Conservation (phyloP, 2,888 invertebrate genomes). For the Ophion obscuratus region DNA sequence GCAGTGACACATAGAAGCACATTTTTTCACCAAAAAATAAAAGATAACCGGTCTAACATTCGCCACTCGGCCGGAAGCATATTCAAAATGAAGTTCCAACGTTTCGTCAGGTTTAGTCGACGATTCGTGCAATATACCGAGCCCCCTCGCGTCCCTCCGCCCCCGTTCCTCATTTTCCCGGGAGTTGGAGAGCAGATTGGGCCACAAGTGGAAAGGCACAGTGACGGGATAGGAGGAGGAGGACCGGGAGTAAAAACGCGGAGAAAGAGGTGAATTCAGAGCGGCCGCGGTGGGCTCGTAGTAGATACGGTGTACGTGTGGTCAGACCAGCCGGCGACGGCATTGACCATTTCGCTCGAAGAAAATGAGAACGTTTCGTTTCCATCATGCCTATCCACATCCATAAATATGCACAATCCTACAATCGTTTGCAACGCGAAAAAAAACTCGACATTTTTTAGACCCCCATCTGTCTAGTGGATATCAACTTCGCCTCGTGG, state of each 20-base stretch:
- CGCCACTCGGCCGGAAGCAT: slow-evolving; percentile 9
- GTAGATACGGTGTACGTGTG: slow-evolving; percentile 62
- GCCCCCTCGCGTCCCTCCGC: neutral
- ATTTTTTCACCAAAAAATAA: neutral
- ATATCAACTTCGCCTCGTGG: too few species aligned
- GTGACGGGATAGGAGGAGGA: neutral
- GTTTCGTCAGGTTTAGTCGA: slow-evolving; percentile 37
- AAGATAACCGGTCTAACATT: neutral
- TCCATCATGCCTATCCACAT: neutral
- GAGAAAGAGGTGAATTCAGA: slow-evolving; percentile 19
- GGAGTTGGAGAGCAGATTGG: slow-evolving; percentile 46
- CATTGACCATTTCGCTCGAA: slow-evolving; percentile 62
- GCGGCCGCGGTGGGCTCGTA: slow-evolving; percentile 13
- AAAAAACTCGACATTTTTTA: too few species aligned
- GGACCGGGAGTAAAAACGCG: slow-evolving; percentile 1
- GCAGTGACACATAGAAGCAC: neutral
- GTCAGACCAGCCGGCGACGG: slow-evolving; percentile 63
- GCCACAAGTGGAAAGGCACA: slow-evolving; percentile 62
- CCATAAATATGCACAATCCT: too few species aligned
- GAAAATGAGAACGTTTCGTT: slow-evolving; percentile 57
- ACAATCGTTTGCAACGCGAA: too few species aligned
- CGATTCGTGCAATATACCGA: slow-evolving; percentile 48
- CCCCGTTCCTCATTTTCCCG: slow-evolving; percentile 2
- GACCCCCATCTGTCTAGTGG: too few species aligned
- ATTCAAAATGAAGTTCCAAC: slow-evolving; percentile 22